phyloP scores from a whole-genome alignment of 1,140 invertebrate genomes.

The Chironomus tepperi region DNA sequence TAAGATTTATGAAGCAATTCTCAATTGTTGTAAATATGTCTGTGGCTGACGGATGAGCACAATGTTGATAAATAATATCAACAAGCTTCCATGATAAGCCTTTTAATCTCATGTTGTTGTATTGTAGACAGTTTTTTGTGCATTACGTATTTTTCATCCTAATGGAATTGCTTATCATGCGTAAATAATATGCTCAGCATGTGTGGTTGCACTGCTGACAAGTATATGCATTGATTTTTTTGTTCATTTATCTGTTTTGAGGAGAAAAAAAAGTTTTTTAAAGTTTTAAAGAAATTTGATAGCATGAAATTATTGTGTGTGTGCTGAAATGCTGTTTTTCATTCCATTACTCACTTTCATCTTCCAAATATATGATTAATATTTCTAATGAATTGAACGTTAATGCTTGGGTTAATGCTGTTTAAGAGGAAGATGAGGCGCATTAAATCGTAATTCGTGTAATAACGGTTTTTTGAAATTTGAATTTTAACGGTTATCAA shows the following conservation, averaged over 20 bases:
- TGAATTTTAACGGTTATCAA: background rate
- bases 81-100: no score
- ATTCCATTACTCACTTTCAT: background rate
- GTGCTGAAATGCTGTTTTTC: no score
- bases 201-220: background rate
- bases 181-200: background rate
- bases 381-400: background rate
- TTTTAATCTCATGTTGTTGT: no score
- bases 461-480: background rate
- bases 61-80: background rate
- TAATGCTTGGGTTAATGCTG: no score
- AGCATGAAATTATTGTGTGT: no score
- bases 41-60: background rate
- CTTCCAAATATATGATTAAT: background rate
- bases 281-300: background rate
- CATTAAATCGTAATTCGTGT: background rate
- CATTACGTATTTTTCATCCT: background rate
- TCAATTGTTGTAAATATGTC: background rate
- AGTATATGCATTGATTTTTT: background rate
- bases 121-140: no score
- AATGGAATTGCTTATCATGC: background rate
- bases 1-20: no score
- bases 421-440: no score
- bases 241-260: no score
- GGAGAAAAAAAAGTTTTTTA: background rate